phyloP scores from a whole-genome alignment of 2,797 vertebrate genomes.

The Falco columbarius region DNA sequence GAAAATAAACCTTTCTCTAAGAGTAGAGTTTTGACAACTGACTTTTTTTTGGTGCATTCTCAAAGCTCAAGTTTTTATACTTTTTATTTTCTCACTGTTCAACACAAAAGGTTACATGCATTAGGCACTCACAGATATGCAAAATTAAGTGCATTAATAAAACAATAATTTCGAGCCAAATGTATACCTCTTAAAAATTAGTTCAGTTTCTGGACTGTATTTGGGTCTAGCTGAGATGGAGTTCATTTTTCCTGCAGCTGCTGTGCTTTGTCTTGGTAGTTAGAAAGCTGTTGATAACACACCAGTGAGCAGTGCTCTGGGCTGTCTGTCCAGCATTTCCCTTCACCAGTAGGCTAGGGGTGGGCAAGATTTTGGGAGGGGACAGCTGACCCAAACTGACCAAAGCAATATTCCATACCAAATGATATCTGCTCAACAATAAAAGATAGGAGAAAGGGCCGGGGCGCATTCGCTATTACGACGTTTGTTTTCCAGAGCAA shows the following conservation, averaged over 20 bases:
- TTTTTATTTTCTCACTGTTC: neutral
- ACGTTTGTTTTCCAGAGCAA: neutral
- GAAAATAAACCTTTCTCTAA: slow-evolving; percentile 16
- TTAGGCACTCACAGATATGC: neutral
- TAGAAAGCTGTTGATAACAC: neutral
- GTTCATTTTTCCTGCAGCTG: neutral
- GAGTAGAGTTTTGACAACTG: neutral
- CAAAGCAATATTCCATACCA: too few species aligned
- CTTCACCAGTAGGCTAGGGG: neutral
- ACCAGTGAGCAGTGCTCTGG: neutral
- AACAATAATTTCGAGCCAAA: neutral
- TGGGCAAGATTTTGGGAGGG: neutral
- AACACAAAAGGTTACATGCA: neutral
- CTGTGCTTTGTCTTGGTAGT: neutral
- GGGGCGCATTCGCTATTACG: neutral
- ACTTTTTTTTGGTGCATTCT: neutral
- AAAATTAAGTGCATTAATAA: neutral
- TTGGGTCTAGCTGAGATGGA: neutral
- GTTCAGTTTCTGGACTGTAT: neutral
- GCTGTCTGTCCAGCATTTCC: neutral
- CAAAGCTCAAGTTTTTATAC: neutral
- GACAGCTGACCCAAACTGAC: neutral
- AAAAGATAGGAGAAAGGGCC: neutral
- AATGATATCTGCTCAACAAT: neutral
- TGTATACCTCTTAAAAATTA: neutral